A percentile compares a stretch with the other conserved stretches of the same genome.
These are phyloP conservation scores for Lepidostoma basale DNA, from an alignment of 1,140 invertebrate genomes.

Conservation along the genomic window DNA sequence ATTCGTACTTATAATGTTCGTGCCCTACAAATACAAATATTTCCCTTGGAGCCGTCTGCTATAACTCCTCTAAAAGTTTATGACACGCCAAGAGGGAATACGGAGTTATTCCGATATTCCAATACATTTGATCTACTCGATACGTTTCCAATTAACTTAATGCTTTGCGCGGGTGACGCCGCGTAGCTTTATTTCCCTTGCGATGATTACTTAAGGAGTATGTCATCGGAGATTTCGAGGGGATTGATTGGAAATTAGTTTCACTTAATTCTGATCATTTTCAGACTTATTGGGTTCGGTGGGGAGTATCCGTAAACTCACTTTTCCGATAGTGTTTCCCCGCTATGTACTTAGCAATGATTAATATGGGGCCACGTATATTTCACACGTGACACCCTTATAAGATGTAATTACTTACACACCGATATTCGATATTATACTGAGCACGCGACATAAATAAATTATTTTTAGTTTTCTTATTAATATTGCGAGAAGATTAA, in stretches of 20 bases:
- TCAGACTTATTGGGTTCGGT: neutral
- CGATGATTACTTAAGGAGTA: constrained; percentile 6
- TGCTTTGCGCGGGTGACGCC: neutral
- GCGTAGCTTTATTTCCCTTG: constrained; percentile 6
- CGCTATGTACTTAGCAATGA: no score
- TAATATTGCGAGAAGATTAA: no score
- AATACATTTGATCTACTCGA: constrained; percentile 7
- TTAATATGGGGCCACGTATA: no score
- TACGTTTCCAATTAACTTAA: constrained; percentile 21
- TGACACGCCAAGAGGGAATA: constrained; percentile 19
- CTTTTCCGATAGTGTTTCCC: no score
- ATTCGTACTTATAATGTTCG: no score
- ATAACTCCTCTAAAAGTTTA: constrained; percentile 26
- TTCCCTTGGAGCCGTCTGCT: neutral
- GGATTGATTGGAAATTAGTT: constrained; percentile 3
- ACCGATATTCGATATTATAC: no score
- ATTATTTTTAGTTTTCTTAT: no score
- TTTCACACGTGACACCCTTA: no score
- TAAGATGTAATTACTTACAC: no score
- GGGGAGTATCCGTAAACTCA: no score
- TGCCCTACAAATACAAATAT: no score
- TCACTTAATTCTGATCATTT: neutral
- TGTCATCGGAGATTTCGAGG: neutral
- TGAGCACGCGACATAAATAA: no score
- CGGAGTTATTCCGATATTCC: constrained; percentile 16